These are phyloP conservation scores for Pasiphila rectangulata DNA, from an alignment of 2,888 invertebrate species.

Conservation along the genomic window DNA sequence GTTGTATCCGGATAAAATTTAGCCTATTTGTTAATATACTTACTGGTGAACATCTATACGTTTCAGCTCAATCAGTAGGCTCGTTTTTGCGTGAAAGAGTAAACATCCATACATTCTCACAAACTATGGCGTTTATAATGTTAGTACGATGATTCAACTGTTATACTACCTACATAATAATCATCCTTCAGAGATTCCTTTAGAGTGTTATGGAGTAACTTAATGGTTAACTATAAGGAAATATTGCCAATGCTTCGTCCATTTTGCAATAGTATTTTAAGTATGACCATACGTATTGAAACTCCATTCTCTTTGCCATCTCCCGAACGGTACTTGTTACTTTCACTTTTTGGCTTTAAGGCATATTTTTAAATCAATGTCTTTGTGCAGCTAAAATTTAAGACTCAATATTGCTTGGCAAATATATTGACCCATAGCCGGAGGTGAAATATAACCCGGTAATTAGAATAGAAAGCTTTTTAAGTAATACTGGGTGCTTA, in stretches of 20 bases:
- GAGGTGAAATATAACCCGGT: not conserved
- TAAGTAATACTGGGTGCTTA: not conserved
- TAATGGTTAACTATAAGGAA: too few relatives aligned
- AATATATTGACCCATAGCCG: slow-evolving; percentile 8
- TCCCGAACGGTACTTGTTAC: slow-evolving; percentile 48
- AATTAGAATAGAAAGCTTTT: slow-evolving; percentile 16
- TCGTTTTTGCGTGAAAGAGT: too few relatives aligned
- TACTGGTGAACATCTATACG: too few relatives aligned
- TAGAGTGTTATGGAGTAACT: too few relatives aligned
- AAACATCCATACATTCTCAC: too few relatives aligned
- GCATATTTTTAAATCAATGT: slow-evolving; percentile 17
- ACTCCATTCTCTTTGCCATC: not conserved
- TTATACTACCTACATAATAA: too few relatives aligned
- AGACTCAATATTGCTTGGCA: slow-evolving; percentile 17
- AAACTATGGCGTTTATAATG: too few relatives aligned
- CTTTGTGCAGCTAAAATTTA: slow-evolving; percentile 9
- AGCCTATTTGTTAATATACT: too few relatives aligned
- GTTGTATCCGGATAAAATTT: too few relatives aligned
- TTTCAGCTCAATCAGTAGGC: too few relatives aligned
- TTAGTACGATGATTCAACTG: too few relatives aligned
- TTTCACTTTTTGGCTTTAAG: slow-evolving; percentile 47
- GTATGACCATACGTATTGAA: slow-evolving; percentile 5
- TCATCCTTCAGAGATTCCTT: too few relatives aligned
- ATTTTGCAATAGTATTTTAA: not conserved
- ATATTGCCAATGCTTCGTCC: slow-evolving; percentile 8